Conservation (phyloP, 1,140 invertebrate genomes). For the Aphidius gifuensis region DNA sequence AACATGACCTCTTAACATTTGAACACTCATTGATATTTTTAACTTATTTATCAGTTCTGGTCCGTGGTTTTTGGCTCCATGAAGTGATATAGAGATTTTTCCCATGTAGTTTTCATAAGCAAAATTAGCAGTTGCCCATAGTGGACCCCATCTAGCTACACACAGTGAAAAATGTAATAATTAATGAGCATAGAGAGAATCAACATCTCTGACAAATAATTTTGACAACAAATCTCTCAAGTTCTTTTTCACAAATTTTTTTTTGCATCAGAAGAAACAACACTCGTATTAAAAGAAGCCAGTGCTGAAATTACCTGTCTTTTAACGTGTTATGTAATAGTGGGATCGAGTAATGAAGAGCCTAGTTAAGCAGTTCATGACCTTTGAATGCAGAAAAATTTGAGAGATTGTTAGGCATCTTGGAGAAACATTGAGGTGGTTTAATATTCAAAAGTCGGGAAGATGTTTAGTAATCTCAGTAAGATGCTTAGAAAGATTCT, state of each 20-base stretch:
- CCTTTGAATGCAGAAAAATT: slow-evolving; percentile 28
- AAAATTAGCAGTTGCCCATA: slow-evolving; percentile 29
- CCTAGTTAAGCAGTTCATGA: slow-evolving; percentile 27
- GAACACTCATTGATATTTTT: slow-evolving; percentile 19
- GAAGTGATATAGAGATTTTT: slow-evolving; percentile 12
- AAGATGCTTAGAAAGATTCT: slow-evolving; percentile 17
- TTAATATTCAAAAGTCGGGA: slow-evolving; percentile 22
- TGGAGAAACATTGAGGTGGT: slow-evolving; percentile 23
- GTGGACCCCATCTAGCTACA: slow-evolving; percentile 29
- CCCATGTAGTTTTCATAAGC: slow-evolving; percentile 30
- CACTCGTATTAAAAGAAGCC: slow-evolving; percentile 27
- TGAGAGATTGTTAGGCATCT: slow-evolving; percentile 21
- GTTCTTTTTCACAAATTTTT: slow-evolving; percentile 19
- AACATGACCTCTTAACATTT: slow-evolving; percentile 21
- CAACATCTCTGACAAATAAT: slow-evolving; percentile 27
- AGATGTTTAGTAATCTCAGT: too few species aligned
- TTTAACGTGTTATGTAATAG: slow-evolving; percentile 21
- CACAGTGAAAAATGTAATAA: slow-evolving; percentile 11
- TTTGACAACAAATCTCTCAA: slow-evolving; percentile 25
- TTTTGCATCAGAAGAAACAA: slow-evolving; percentile 26
- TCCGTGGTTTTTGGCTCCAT: too few species aligned
- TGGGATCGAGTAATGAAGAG: slow-evolving; percentile 31
- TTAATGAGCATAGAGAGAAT: slow-evolving; percentile 28
- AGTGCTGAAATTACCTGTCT: slow-evolving; percentile 32
- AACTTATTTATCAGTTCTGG: slow-evolving; percentile 31